phyloP scores from a whole-genome alignment of 2,797 vertebrate species.

The Halcyon badia region DNA sequence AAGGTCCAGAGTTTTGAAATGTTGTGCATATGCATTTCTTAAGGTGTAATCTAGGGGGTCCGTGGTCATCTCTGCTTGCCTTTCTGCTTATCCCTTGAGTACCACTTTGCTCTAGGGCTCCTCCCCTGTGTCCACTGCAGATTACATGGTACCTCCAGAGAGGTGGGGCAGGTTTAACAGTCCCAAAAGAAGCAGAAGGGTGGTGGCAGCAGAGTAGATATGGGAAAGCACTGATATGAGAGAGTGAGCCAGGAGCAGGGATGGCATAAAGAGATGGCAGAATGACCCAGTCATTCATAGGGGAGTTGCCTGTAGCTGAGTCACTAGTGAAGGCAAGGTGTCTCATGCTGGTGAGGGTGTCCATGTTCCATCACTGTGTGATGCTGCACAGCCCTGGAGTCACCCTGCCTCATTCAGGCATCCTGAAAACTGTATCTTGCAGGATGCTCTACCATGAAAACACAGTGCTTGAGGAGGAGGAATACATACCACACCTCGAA shows the following conservation, averaged over 20 bases:
- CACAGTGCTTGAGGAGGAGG: neutral
- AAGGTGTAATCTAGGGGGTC: neutral
- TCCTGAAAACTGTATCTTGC: neutral
- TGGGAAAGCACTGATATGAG: neutral
- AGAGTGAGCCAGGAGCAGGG: neutral
- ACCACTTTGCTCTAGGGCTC: neutral
- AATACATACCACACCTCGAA: neutral
- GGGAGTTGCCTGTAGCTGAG: neutral
- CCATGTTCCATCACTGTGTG: neutral
- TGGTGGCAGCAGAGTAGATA: slow-evolving; percentile 22
- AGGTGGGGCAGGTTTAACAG: slow-evolving; percentile 45
- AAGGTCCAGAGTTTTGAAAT: neutral
- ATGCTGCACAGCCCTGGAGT: neutral
- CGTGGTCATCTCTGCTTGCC: neutral
- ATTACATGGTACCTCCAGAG: slow-evolving; percentile 36
- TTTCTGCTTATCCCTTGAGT: slow-evolving; percentile 11
- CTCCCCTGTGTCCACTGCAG: slow-evolving; percentile 32
- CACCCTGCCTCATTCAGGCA: neutral
- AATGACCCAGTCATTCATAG: neutral
- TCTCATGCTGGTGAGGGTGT: neutral
- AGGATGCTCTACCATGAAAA: neutral
- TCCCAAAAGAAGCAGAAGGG: slow-evolving; percentile 9
- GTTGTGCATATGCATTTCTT: neutral
- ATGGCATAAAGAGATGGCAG: slow-evolving; percentile 25
- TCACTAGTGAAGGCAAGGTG: neutral